Base-by-base conservation (phyloP, 1,140 invertebrate species). In the Acromyrmex heyeri region DNA sequence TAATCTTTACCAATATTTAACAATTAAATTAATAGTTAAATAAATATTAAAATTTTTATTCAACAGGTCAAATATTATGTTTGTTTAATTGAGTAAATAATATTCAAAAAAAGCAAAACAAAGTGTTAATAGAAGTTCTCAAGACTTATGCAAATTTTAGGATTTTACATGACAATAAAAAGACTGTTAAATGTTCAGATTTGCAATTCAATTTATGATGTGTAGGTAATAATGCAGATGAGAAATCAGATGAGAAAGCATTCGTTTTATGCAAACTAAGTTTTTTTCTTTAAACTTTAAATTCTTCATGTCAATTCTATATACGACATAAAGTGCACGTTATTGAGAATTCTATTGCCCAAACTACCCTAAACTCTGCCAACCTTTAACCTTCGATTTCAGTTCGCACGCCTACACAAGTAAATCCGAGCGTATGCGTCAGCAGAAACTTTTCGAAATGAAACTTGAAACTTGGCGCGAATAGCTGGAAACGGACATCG, bases 401-500 rank as follows among this genome's bases (percentile, higher is more conserved):
- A 48, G 12, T 24, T 48, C 67, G 34, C 67, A 21, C 34, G 24
- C 50, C 34, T 57, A 27, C 65, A 44, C 27, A 14, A 77, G 61
- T 53, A 70, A 70, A 81, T 70, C 53, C 48, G 21, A 59, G 53
- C 24, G 24, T 30, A 50, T 50, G 44, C 69, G 79, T 75, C 30
- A 57, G 24, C 78, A 50, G 18, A 14, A 83, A 83, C 34, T 83
- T 83, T 53, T 18, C 79, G 69, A 75, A 83, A 83, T 50, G 69
- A 83, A 83, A 61, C 79, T 83, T 14, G 69, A 50, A 83, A 83
- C 34, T 83, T 83, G 38, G 67, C 53, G 79, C 55, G 38, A 82
- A 79, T 79, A 69, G 30, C 27, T 55, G 14, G 8, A 14, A 57
- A 82, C 38, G 79, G 38, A 61, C 79, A 67, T 59, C 55, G 78